Percentiles rank a stretch among this genome's conserved stretches.
Conservation (phyloP, 2,113 vertebrate species). For the cat (Felis catus) region F.catus_Fca126_mat1.0 CM031415.1:109623501-109624000, state of each 20-base stretch:
- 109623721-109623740: not conserved
- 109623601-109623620: not conserved
- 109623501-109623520: not conserved
- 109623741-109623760: not conserved
- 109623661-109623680: not conserved
- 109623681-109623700: not conserved
- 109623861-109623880: not conserved
- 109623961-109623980: not conserved
- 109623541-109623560: not conserved
- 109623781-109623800: not conserved
- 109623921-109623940: not conserved
- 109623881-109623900: not conserved
- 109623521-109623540: not conserved
- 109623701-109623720: not conserved
- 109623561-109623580: not conserved
- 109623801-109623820: not conserved
- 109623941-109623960: not conserved
- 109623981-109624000: not conserved
- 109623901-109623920: not conserved
- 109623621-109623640: not conserved
- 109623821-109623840: not conserved
- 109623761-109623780: not conserved
- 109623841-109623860: not conserved
- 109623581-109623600: not conserved
- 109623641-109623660: not conserved